phyloP scores from a whole-genome alignment of 2,888 invertebrate species.

The Lycophotia porphyrea region DNA sequence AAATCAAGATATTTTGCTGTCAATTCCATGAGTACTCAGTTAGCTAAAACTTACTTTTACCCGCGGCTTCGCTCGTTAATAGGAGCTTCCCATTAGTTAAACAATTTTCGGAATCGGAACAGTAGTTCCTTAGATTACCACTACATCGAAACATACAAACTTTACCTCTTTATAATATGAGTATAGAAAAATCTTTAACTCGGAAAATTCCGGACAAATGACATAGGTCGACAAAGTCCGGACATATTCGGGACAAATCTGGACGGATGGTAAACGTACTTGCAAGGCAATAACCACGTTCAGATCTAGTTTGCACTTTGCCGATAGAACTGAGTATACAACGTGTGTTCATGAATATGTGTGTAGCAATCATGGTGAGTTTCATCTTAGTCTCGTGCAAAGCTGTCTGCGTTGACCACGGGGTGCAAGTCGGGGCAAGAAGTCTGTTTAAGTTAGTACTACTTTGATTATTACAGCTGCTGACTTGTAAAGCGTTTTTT shows the following conservation, averaged over 20 bases:
- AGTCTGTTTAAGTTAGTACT: constrained; percentile 19
- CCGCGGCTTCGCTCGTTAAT: not conserved
- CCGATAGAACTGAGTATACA: constrained; percentile 22
- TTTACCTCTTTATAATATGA: not conserved
- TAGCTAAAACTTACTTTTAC: not conserved
- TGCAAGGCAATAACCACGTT: constrained; percentile 57
- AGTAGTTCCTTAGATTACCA: not conserved
- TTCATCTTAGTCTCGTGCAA: constrained; percentile 18
- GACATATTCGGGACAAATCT: not conserved
- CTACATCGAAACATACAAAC: not conserved
- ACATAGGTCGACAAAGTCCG: not conserved
- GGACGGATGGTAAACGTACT: not conserved
- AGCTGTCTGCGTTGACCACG: constrained; percentile 22
- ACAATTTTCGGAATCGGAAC: not conserved
- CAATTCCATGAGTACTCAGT: not conserved
- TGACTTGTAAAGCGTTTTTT: not conserved
- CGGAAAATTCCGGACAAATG: not conserved
- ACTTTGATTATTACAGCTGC: not conserved
- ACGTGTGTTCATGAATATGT: constrained; percentile 46
- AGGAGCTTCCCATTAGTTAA: not conserved
- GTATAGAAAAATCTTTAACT: not conserved
- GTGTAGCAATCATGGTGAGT: constrained; percentile 8
- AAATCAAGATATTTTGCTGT: not conserved
- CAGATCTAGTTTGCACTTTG: constrained; percentile 54
- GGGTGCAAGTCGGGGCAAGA: constrained; percentile 16